Percentiles rank a stretch among this genome's conserved stretches.
Evolutionary conservation across 1,140 invertebrate genomes (phyloP).

Genomic region (Aphidius ervi): DNA sequence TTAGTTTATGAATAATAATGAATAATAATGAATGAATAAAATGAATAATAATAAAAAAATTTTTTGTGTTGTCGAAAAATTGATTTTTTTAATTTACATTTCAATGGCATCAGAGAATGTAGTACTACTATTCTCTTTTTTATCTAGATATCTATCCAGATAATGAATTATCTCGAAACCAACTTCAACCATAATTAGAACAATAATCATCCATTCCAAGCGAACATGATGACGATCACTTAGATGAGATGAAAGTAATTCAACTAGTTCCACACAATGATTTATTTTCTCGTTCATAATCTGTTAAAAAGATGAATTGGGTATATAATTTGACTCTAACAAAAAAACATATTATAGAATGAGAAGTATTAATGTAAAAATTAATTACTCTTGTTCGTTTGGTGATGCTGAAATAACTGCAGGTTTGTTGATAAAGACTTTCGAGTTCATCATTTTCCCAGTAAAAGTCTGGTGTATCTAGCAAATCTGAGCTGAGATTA

Average conservation of each 20-base stretch:
- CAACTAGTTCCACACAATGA: slow-evolving; percentile 86
- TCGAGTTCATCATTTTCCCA: slow-evolving; percentile 91
- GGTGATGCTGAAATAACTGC: slow-evolving; percentile 77
- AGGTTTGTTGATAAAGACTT: slow-evolving; percentile 73
- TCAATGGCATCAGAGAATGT: no score
- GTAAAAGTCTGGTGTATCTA: slow-evolving; percentile 95
- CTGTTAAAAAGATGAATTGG: slow-evolving; percentile 43
- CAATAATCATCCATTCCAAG: slow-evolving; percentile 95
- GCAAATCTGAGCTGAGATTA: slow-evolving; percentile 87
- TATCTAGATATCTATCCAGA: slow-evolving; percentile 53
- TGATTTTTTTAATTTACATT: no score
- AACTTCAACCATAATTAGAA: slow-evolving; percentile 92
- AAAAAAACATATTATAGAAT: neutral
- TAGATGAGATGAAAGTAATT: slow-evolving; percentile 80
- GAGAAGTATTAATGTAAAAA: neutral
- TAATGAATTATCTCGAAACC: slow-evolving; percentile 83
- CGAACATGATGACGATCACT: slow-evolving; percentile 86
- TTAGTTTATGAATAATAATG: neutral
- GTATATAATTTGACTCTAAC: neutral
- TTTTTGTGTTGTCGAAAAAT: no score
- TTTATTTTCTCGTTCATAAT: slow-evolving; percentile 93
- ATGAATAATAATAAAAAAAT: neutral
- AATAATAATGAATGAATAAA: no score
- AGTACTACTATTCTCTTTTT: slow-evolving; percentile 19
- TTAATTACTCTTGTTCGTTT: slow-evolving; percentile 70